Conservation (phyloP, 92 coral and sea anemone species). For the Epizoanthus scotinus region DNA sequence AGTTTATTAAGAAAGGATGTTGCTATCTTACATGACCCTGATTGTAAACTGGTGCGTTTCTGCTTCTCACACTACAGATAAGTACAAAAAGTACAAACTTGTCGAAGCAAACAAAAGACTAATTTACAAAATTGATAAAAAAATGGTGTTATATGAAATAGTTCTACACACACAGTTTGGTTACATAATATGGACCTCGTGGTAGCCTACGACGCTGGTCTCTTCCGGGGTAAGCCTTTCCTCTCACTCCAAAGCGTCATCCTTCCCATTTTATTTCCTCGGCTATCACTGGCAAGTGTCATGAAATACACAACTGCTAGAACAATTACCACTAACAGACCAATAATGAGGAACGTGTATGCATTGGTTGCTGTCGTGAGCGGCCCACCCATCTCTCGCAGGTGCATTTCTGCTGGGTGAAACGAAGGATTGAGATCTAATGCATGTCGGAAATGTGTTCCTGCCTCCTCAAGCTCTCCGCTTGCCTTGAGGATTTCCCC, state of each 20-base stretch:
- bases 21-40: neutral
- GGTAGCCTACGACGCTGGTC: conserved; percentile 55
- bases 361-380: conserved; percentile 80
- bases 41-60: too few species aligned
- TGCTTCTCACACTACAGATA: neutral
- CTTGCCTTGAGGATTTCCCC: conserved; percentile 94
- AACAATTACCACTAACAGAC: conserved; percentile 81
- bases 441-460: conserved; percentile 84
- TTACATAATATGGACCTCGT: too few species aligned
- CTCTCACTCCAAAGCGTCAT: conserved; percentile 69
- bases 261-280: conserved; percentile 65
- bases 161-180: neutral
- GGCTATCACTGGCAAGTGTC: conserved; percentile 83
- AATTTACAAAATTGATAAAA: conserved; percentile 40
- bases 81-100: conserved; percentile 39
- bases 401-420: conserved; percentile 93
- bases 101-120: conserved; percentile 25
- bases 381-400: conserved; percentile 86
- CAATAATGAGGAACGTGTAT: conserved; percentile 93
- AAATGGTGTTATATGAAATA: conserved; percentile 11
- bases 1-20: conserved; percentile 27
- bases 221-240: conserved; percentile 73
- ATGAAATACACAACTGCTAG: conserved; percentile 90
- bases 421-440: conserved; percentile 93
- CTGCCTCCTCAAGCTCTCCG: conserved; percentile 91